phyloP scores from a whole-genome alignment of 2,797 vertebrate genomes.

The Ptychobarbus kaznakovi region DNA sequence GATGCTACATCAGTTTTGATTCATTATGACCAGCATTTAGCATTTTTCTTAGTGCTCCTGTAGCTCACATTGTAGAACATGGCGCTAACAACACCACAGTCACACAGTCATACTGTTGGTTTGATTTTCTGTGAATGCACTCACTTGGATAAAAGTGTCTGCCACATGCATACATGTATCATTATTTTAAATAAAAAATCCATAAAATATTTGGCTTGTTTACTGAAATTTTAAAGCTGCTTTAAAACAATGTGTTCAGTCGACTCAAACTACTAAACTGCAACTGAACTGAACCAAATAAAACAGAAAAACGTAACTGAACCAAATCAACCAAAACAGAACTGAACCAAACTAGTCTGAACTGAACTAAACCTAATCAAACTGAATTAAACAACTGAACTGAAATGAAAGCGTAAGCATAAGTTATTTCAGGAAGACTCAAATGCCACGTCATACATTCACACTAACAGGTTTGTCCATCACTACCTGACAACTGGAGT shows the following conservation, averaged over 20 bases:
- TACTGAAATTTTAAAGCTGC: not conserved
- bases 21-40: not conserved
- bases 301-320: not conserved
- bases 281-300: not conserved
- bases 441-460: no score
- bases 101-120: not conserved
- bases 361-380: not conserved
- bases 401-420: no score
- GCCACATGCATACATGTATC: not conserved
- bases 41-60: no score
- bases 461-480: no score
- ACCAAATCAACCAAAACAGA: not conserved
- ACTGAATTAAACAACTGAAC: no score
- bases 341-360: not conserved
- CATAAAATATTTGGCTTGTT: not conserved
- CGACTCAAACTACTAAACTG: not conserved
- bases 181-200: not conserved
- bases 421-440: no score
- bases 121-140: not conserved
- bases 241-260: not conserved
- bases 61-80: not conserved
- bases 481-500: no score
- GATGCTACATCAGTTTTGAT: not conserved
- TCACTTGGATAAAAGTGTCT: not conserved
- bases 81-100: not conserved